Conservation (phyloP, 2,797 vertebrate genomes). For the Acrossocheilus fasciatus region DNA sequence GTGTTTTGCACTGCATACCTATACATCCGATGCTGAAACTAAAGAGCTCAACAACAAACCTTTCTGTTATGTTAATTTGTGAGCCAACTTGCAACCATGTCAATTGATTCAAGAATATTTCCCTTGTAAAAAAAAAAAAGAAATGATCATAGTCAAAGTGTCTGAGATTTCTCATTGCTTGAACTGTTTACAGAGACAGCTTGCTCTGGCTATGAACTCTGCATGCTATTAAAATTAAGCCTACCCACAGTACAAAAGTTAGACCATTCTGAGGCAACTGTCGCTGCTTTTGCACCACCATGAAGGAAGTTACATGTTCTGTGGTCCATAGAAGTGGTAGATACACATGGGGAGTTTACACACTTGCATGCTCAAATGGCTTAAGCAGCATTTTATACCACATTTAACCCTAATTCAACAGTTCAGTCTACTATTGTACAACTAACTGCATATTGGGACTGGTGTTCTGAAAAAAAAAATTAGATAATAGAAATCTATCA, state of each 20-base stretch:
- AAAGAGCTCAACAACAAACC: constrained; percentile 18
- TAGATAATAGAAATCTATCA: not conserved
- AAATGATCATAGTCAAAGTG: not conserved
- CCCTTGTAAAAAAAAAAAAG: not conserved
- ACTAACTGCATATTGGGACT: not conserved
- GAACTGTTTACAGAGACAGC: constrained; percentile 24
- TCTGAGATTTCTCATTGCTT: constrained; percentile 12
- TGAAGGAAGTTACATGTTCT: constrained; percentile 32
- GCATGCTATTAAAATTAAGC: constrained; percentile 31
- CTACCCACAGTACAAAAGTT: constrained; percentile 29
- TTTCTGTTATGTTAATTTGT: not conserved
- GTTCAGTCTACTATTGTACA: not conserved
- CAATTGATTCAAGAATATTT: not conserved
- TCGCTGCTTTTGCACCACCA: not conserved
- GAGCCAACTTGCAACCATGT: not conserved
- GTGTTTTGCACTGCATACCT: not conserved
- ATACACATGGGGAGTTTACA: constrained; percentile 41
- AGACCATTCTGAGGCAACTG: not conserved
- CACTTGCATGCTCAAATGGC: constrained; percentile 11
- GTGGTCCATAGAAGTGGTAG: constrained; percentile 44
- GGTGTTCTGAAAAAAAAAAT: not conserved
- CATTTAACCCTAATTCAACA: constrained; percentile 47
- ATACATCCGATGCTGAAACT: constrained; percentile 3
- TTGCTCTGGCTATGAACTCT: constrained; percentile 24
- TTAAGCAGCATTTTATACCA: constrained; percentile 38